Evolutionary conservation across 2,113 vertebrate genomes (phyloP), one percentile per base, ranked within the genome.

Genomic region (Cepphus grylle): DNA sequence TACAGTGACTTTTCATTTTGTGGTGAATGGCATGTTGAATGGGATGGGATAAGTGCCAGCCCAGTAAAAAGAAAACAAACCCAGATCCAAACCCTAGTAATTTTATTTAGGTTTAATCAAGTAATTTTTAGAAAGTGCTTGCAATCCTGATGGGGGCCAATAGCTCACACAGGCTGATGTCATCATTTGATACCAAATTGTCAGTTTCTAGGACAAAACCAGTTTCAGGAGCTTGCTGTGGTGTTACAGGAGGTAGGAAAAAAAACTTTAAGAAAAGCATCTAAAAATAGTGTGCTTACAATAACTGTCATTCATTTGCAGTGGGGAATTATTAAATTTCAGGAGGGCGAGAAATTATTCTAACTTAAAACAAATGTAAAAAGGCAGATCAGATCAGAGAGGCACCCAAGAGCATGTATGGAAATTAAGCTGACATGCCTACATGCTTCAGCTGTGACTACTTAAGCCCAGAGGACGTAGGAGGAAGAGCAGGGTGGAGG

Each of bases 231-330:
- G 80, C 49, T 90, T 49, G 38, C 81, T 88, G 61, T 53, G 95
- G 62, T 17, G 1, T 58, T 78, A 74, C 36, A 88, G 38, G 61
- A 89, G 53, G 56, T 45, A 22, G 5, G 55, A 70, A 82, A 82
- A 82, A 72, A 63, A 84, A 26, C 45, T 94, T 94, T 65, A 90
- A 86, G 74, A 73, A 95, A 95, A 94, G 47, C 23, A 76, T 49
- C 87, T 90, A 71, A 88, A 94, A 91, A 81, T 55, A 95, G 67
- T 76, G 67, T 58, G 62, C 86, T 95, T 93, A 91, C 76, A 70
- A 21, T 79, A 92, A 80, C 82, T 93, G 81, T 63, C 80, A 95
- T 67, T 96, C 89, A 91, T 86, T 95, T 91, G 78, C 83, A 93
- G 74, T 34, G 66, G 56, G 74, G 95, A 91, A 96, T 86, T 27